Conservation (phyloP, 2,888 invertebrate genomes). For the Drosophila niveifrons region DNA sequence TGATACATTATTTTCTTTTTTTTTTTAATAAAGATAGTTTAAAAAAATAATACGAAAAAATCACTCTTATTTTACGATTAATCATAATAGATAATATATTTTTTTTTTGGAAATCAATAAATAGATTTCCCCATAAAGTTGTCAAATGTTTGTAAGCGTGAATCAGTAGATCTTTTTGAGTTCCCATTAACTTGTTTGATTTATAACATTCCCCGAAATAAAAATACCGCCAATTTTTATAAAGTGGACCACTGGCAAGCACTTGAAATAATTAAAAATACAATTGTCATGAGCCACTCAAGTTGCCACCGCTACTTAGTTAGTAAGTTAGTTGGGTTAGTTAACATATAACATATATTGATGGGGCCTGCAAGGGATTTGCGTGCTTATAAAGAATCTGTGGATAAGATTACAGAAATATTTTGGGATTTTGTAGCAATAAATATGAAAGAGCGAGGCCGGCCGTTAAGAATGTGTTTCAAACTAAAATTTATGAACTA, state of each 20-base stretch:
- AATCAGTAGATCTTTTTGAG: neutral
- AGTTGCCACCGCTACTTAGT: neutral
- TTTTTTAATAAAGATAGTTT: constrained; percentile 28
- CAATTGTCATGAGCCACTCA: constrained; percentile 7
- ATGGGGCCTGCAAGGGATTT: neutral
- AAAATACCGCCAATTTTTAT: neutral
- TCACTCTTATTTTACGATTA: no score
- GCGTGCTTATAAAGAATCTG: constrained; percentile 10
- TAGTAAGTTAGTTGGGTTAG: no score
- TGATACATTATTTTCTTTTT: constrained; percentile 32
- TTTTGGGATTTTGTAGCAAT: constrained; percentile 54
- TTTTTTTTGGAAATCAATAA: neutral
- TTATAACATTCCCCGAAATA: neutral
- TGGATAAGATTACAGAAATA: constrained; percentile 62
- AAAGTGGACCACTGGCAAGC: neutral
- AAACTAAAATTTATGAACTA: constrained; percentile 37
- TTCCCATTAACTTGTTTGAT: neutral
- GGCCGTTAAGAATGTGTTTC: constrained; percentile 12
- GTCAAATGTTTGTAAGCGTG: neutral
- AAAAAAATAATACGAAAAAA: neutral
- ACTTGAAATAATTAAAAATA: constrained; percentile 33
- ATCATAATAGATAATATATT: neutral
- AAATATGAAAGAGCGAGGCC: constrained; percentile 38
- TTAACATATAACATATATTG: no score
- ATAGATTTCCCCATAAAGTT: neutral